Evolutionary conservation across 1,140 invertebrate genomes (phyloP).

Genomic region (Aphis gossypii): DNA sequence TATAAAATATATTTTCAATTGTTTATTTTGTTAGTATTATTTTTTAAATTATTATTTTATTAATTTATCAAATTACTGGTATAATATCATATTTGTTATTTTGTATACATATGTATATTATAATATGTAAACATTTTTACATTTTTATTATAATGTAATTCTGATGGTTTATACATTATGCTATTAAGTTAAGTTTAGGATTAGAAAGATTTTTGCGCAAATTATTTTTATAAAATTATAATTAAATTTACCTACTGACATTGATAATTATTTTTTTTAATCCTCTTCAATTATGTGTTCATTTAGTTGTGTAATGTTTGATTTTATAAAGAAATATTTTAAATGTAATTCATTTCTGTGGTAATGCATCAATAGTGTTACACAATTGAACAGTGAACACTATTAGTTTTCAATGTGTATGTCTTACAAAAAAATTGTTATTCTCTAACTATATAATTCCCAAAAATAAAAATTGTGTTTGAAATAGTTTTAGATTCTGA

Average conservation of each 20-base stretch:
- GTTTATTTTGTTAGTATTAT: slow-evolving; percentile 5
- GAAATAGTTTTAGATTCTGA: too few species aligned
- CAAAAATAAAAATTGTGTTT: neutral
- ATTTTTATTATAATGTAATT: slow-evolving; percentile 25
- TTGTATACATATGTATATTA: slow-evolving; percentile 7
- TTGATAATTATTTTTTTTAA: slow-evolving; percentile 4
- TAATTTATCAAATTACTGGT: neutral
- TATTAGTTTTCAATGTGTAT: neutral
- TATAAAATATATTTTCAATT: slow-evolving; percentile 2
- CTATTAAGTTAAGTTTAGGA: slow-evolving; percentile 31
- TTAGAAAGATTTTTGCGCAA: slow-evolving; percentile 25
- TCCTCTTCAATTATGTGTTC: neutral
- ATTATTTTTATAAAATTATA: slow-evolving; percentile 41
- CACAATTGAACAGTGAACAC: too few species aligned
- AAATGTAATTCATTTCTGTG: too few species aligned
- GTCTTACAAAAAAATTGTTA: neutral
- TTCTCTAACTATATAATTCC: neutral
- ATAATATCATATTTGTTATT: slow-evolving; percentile 39
- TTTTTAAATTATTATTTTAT: slow-evolving; percentile 11
- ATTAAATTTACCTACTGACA: neutral
- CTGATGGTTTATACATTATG: slow-evolving; percentile 23
- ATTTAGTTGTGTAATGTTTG: neutral
- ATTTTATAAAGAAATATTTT: too few species aligned
- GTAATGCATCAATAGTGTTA: neutral
- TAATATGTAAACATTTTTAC: slow-evolving; percentile 34